Evolutionary conservation across 2,113 vertebrate species (phyloP).

Genomic region (Aegotheles bennettii): DNA sequence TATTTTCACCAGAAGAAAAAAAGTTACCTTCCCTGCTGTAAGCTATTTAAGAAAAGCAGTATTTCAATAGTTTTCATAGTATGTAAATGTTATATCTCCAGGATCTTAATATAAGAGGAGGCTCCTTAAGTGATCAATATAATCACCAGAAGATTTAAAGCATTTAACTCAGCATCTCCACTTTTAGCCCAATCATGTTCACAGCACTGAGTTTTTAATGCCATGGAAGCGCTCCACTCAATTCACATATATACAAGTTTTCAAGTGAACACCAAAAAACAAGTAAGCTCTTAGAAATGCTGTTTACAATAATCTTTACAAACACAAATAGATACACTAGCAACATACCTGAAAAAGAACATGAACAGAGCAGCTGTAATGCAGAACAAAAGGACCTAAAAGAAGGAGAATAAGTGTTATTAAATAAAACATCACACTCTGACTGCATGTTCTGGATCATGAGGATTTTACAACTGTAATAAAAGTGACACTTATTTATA

Average conservation of each 20-base stretch:
- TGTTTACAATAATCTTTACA: neutral
- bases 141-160: neutral
- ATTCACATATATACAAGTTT: neutral
- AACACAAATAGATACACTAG: neutral
- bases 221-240: neutral
- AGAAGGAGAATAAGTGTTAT: conserved; percentile 52
- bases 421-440: neutral
- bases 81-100: neutral
- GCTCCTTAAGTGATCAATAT: neutral
- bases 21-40: neutral
- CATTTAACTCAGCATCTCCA: neutral
- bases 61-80: neutral
- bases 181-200: neutral
- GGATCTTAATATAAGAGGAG: neutral
- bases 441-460: neutral
- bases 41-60: neutral
- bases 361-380: conserved; percentile 85
- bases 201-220: neutral
- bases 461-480: neutral
- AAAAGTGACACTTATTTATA: neutral
- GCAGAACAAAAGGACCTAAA: conserved; percentile 84
- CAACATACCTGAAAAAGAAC: conserved; percentile 86
- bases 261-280: neutral
- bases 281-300: neutral
- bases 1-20: neutral